phyloP scores from a whole-genome alignment of 2,888 invertebrate species.

The Campoplex capitator region DNA sequence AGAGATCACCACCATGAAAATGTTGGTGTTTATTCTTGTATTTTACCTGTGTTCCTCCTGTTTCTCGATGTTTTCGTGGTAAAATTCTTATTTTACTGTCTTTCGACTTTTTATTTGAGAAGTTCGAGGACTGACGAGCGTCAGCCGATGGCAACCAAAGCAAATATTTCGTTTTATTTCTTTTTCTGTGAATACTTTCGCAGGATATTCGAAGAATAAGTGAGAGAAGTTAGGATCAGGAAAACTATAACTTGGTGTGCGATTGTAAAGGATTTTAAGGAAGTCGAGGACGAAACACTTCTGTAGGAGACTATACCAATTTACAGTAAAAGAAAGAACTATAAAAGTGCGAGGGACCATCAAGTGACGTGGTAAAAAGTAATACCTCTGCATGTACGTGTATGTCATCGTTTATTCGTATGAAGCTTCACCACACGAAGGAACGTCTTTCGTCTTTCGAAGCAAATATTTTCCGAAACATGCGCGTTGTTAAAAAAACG shows the following conservation, averaged over 20 bases:
- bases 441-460: not conserved
- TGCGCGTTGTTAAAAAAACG: not conserved
- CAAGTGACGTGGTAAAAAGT: constrained; percentile 10
- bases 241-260: constrained; percentile 4
- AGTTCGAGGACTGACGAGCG: constrained; percentile 2
- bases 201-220: constrained; percentile 2
- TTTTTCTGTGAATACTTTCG: constrained; percentile 24
- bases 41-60: not conserved
- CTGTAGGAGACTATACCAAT: constrained; percentile 71
- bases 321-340: constrained; percentile 76
- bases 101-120: constrained; percentile 28
- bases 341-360: constrained; percentile 66
- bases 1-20: constrained; percentile 54
- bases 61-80: not conserved
- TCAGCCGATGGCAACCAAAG: not conserved
- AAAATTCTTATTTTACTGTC: constrained; percentile 41
- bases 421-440: not conserved
- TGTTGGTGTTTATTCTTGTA: constrained; percentile 44
- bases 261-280: constrained; percentile 40
- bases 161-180: constrained; percentile 28
- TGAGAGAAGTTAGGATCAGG: not conserved
- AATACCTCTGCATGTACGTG: not conserved
- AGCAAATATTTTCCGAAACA: not conserved
- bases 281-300: constrained; percentile 50
- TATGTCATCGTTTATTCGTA: not conserved